phyloP scores from a whole-genome alignment of 2,113 vertebrate species.

The Cnemophilus loriae region DNA sequence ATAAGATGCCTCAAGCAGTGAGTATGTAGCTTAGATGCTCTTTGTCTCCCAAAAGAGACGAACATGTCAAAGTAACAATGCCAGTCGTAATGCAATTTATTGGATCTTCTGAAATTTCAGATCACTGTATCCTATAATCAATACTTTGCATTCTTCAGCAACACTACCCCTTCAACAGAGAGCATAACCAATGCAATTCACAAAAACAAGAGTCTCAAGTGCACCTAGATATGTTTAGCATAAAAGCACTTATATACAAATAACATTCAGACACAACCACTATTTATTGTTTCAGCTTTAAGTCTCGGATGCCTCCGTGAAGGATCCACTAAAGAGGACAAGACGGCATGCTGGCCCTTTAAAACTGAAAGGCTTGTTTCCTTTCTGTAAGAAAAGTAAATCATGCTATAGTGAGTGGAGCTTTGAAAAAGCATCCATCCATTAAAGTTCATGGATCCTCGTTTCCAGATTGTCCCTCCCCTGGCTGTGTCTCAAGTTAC shows the following conservation, averaged over 20 bases:
- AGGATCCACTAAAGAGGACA: conserved; percentile 39
- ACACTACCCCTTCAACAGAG: not conserved
- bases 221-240: conserved; percentile 22
- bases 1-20: not conserved
- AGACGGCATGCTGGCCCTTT: conserved; percentile 70
- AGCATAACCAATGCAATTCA: not conserved
- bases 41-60: not conserved
- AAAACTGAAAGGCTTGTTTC: conserved; percentile 74
- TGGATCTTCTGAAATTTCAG: conserved; percentile 39
- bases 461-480: conserved; percentile 89
- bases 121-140: conserved; percentile 32
- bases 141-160: not conserved
- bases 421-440: conserved; percentile 85
- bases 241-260: conserved; percentile 13
- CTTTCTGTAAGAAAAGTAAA: conserved; percentile 76
- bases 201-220: conserved; percentile 16
- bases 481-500: conserved; percentile 90
- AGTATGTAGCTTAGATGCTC: not conserved
- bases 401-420: conserved; percentile 76
- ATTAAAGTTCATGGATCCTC: conserved; percentile 87
- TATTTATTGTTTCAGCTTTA: conserved; percentile 35
- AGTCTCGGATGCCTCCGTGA: not conserved
- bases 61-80: not conserved
- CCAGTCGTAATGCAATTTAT: not conserved
- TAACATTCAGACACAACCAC: conserved; percentile 3